These are phyloP conservation scores for Yasuhikotakia modesta DNA, from an alignment of 2,797 vertebrate genomes.

Conservation along the genomic window DNA sequence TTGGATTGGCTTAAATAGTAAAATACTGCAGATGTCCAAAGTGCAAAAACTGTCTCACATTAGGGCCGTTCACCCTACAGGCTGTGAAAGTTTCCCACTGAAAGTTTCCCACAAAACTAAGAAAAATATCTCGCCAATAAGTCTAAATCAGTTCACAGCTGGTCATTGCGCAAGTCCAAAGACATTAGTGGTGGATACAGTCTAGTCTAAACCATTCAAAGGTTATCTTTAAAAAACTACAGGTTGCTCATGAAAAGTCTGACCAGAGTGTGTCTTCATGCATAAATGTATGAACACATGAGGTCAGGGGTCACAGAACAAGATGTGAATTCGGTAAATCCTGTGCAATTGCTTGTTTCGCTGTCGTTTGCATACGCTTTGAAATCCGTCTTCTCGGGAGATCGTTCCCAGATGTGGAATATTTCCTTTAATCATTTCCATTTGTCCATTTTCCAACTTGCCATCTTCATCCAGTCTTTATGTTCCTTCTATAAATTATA, in stretches of 20 bases:
- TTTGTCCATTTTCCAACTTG: conserved; percentile 65
- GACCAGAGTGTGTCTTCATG: conserved; percentile 40
- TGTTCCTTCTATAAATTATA: conserved; percentile 8
- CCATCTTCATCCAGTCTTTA: conserved; percentile 51
- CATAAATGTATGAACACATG: conserved; percentile 63
- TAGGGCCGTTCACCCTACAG: too few species aligned
- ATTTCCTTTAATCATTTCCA: conserved; percentile 81
- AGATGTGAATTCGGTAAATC: conserved; percentile 79
- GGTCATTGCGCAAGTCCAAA: conserved; percentile 24
- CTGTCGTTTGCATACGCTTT: conserved; percentile 72
- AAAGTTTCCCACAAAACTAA: not conserved
- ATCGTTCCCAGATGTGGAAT: conserved; percentile 81
- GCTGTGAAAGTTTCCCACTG: too few species aligned
- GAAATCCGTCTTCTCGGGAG: conserved; percentile 74
- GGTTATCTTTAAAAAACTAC: conserved; percentile 25
- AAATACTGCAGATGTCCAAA: too few species aligned
- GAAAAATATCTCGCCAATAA: not conserved
- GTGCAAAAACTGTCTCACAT: too few species aligned
- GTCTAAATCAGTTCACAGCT: conserved; percentile 30
- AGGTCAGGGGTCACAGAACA: conserved; percentile 68
- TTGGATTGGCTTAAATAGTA: too few species aligned
- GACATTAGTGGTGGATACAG: not conserved
- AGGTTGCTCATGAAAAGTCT: conserved; percentile 11
- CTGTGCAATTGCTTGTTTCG: conserved; percentile 74
- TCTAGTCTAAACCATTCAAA: conserved; percentile 6